phyloP scores from a whole-genome alignment of 2,797 vertebrate genomes.

The Alcedo atthis region DNA sequence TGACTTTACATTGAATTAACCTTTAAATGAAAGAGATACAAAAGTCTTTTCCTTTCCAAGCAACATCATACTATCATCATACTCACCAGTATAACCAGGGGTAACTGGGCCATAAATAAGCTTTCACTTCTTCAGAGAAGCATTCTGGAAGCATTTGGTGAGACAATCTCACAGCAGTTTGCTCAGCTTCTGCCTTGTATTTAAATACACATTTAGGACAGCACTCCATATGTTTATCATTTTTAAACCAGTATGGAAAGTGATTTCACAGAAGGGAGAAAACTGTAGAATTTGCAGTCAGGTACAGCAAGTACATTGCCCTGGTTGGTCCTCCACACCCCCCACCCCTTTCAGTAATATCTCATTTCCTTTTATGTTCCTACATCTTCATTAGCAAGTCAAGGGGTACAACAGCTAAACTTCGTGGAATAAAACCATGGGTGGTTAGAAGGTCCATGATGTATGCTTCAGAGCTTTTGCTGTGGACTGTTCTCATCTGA shows the following conservation, averaged over 20 bases:
- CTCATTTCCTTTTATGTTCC: conserved; percentile 36
- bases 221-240: not conserved
- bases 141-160: not conserved
- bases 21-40: not conserved
- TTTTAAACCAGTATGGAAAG: not conserved
- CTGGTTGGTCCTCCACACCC: not conserved
- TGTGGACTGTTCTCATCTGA: not conserved
- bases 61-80: not conserved
- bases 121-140: not conserved
- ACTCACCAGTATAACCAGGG: not conserved
- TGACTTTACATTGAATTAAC: not conserved
- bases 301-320: not conserved
- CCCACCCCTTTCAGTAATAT: not conserved
- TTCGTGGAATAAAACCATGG: not conserved
- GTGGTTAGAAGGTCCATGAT: not conserved
- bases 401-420: not conserved
- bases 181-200: not conserved
- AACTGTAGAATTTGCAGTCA: not conserved
- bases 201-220: conserved; percentile 16
- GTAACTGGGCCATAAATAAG: not conserved
- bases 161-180: not conserved
- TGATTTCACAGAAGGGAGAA: conserved; percentile 19
- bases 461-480: not conserved
- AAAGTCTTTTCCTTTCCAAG: not conserved
- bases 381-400: not conserved